Conservation (phyloP, 2,888 invertebrate species). For the Apodemia hepburni region DNA sequence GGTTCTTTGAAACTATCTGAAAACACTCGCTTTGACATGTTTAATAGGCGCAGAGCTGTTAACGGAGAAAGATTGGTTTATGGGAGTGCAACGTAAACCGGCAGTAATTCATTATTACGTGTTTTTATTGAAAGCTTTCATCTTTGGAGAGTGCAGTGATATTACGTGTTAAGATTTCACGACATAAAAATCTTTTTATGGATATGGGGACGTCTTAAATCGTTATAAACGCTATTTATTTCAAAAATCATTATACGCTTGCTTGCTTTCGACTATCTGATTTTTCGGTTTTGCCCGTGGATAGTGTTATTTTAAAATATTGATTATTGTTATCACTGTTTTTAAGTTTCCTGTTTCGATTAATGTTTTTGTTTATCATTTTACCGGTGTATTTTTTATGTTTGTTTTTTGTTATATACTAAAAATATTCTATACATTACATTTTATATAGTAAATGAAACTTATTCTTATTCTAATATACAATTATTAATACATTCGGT, state of each 20-base stretch:
- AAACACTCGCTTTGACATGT: conserved; percentile 25
- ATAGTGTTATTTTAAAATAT: too few relatives aligned
- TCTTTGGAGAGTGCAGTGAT: conserved; percentile 10
- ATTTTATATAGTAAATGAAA: too few relatives aligned
- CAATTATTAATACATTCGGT: too few relatives aligned
- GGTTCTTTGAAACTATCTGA: conserved; percentile 23
- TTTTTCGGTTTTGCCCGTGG: background rate
- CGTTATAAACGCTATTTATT: background rate
- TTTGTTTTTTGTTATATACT: too few relatives aligned
- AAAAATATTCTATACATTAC: too few relatives aligned
- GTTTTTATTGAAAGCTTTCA: conserved; percentile 19
- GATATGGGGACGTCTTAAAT: conserved; percentile 2
- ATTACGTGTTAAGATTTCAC: conserved; percentile 4
- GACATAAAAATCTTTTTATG: conserved; percentile 4
- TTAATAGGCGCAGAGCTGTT: conserved; percentile 26
- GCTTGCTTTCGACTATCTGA: background rate
- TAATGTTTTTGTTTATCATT: too few relatives aligned
- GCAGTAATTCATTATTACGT: conserved; percentile 21
- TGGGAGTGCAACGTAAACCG: conserved; percentile 24
- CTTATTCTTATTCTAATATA: too few relatives aligned
- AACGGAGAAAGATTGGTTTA: conserved; percentile 29
- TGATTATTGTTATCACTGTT: too few relatives aligned
- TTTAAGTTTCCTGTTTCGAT: too few relatives aligned
- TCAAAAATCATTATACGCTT: background rate
- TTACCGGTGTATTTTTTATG: too few relatives aligned